phyloP scores from a whole-genome alignment of 2,113 vertebrate species.

The Semnopithecus entellus region DNA sequence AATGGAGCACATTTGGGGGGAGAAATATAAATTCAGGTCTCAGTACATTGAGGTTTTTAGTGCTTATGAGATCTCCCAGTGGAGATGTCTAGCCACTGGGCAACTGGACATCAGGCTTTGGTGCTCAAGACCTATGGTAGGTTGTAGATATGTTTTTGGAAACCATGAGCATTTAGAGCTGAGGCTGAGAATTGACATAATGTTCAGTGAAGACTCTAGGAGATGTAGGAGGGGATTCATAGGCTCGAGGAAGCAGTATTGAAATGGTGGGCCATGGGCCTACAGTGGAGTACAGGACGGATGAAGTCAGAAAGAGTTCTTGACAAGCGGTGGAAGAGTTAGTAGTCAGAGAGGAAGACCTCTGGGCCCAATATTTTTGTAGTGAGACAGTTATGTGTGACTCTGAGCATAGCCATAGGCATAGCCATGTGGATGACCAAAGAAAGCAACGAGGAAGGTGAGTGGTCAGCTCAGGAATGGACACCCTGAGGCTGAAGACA shows the following conservation, averaged over 20 bases:
- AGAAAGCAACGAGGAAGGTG: background rate
- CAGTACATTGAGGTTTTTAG: fast-evolving
- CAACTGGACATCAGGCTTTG: background rate
- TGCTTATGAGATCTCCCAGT: background rate
- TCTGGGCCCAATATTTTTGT: background rate
- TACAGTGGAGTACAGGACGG: no score
- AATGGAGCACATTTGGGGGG: background rate
- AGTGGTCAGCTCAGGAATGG: fast-evolving
- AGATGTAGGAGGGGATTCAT: background rate
- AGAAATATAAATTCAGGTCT: background rate
- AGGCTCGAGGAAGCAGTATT: background rate
- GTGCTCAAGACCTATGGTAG: background rate
- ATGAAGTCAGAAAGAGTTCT: background rate
- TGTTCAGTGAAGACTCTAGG: background rate
- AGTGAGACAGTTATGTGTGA: background rate
- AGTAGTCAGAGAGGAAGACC: background rate
- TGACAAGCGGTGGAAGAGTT: background rate
- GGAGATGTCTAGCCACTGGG: background rate
- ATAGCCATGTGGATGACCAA: background rate
- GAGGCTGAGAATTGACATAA: no score
- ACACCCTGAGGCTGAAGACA: background rate
- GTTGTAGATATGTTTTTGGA: background rate
- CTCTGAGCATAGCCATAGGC: background rate
- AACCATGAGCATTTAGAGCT: background rate
- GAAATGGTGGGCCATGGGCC: background rate